Evolutionary conservation across 2,113 vertebrate genomes (phyloP), one percentile per base, ranked within the genome.

Genomic region (Ailurus styani): DNA sequence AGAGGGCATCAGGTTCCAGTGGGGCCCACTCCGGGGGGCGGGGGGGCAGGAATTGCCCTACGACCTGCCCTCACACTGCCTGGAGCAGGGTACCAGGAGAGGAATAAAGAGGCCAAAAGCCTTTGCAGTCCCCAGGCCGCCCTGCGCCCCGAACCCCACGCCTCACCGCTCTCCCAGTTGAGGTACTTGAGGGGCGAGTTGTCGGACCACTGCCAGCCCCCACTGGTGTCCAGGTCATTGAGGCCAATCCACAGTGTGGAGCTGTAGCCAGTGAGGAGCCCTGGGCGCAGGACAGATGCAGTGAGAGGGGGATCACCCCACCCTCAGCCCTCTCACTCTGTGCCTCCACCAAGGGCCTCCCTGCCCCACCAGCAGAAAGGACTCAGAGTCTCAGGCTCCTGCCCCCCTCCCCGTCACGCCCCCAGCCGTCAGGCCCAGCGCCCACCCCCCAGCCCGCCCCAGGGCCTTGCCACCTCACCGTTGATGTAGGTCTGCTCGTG

Each of bases 191-290:
- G 99, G 9, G 99, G 99, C 0, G 99, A 99, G 70, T 99, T 99
- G 98, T 99, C 99, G 0, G 99, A 99, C 99, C 99, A 99, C 97
- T 99, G 99, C 99, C 99, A 99, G 97, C 99, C 99, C 21, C 99
- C 99, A 0, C 99, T 99, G 97, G 99, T 99, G 98, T 99, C 99
- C 98, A 99, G 97, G 98, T 99, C 99, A 1, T 99, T 99, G 72
- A 99, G 99, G 54, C 99, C 99, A 54, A 99, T 99, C 99, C 99
- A 99, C 96, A 99, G 98, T 0, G 99, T 99, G 84, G 99, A 99
- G 94, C 99, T 99, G 96, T 99, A 99, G 20, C 99, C 99, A 0
- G 99, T 99, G 97, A 99, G 99, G 57, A 99, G 98, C 91, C 99
- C 99, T 99, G 96, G 3, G 17, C 81, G 66, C 47, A 64, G 23